Conservation (phyloP, 1,140 invertebrate species). For the Caerostris darwini region DNA sequence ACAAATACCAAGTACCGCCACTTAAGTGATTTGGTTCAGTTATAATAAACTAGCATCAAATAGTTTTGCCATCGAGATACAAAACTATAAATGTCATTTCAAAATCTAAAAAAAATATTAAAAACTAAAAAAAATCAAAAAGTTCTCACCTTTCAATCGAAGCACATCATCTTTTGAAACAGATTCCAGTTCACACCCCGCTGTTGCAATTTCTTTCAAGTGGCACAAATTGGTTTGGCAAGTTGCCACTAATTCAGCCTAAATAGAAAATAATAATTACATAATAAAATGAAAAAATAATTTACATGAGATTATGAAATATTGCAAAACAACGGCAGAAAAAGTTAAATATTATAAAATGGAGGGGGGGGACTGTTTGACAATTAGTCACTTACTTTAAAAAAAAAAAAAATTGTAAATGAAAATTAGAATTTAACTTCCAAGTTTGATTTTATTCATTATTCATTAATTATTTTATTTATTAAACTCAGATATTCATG, state of each 20-base stretch:
- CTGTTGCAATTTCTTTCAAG: slow-evolving; percentile 82
- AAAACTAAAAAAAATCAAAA: background rate
- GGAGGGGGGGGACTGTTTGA: background rate
- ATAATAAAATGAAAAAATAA: background rate
- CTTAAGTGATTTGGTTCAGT: too few species aligned
- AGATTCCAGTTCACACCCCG: slow-evolving; percentile 47
- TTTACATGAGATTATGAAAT: background rate
- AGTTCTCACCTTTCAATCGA: slow-evolving; percentile 35
- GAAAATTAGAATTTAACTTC: too few species aligned
- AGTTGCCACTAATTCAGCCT: slow-evolving; percentile 89
- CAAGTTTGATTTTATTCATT: too few species aligned
- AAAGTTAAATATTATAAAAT: background rate
- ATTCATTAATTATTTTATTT: too few species aligned
- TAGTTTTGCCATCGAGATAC: too few species aligned
- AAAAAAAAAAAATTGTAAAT: background rate
- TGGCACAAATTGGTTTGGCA: slow-evolving; percentile 89
- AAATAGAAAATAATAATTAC: background rate
- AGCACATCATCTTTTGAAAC: slow-evolving; percentile 46
- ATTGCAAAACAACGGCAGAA: background rate
- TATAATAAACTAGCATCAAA: too few species aligned
- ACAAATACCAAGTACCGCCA: too few species aligned
- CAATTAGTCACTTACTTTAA: background rate
- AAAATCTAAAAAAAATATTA: background rate
- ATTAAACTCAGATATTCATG: too few species aligned
- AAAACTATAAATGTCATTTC: background rate